Evolutionary conservation across 1,140 invertebrate genomes (phyloP).

Genomic region (Bombus soroeensis): DNA sequence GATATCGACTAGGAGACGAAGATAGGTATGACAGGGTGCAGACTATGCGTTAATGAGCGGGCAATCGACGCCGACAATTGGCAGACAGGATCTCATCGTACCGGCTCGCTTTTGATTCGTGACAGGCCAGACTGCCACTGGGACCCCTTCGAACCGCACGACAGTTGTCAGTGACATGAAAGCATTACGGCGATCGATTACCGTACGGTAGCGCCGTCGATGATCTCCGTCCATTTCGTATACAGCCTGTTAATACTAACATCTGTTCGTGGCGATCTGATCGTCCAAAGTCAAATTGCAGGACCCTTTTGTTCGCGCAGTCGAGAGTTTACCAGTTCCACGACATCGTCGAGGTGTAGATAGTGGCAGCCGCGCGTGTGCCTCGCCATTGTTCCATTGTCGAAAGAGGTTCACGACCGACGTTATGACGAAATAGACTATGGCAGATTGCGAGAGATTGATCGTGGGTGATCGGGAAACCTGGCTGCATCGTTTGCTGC

Average conservation of each 20-base stretch:
- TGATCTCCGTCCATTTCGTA: conserved; percentile 33
- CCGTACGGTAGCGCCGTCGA: neutral
- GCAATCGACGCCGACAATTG: conserved; percentile 43
- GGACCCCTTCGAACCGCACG: neutral
- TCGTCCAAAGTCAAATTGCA: conserved; percentile 1
- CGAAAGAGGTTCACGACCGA: neutral
- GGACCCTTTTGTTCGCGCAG: neutral
- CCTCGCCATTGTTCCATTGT: neutral
- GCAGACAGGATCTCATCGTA: conserved; percentile 27
- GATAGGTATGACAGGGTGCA: neutral
- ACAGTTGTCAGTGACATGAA: conserved; percentile 52
- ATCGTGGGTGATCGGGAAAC: neutral
- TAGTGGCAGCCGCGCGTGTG: neutral
- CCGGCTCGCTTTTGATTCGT: conserved; percentile 39
- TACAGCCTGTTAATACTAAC: conserved; percentile 35
- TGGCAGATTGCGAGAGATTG: neutral
- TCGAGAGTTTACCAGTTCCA: neutral
- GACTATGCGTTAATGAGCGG: conserved; percentile 19
- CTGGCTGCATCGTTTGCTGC: neutral
- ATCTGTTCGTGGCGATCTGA: conserved; percentile 19
- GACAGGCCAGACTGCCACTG: neutral
- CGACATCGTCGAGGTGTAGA: neutral
- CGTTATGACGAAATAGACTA: neutral
- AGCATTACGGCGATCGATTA: conserved; percentile 53
- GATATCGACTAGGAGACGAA: neutral